Evolutionary conservation across 2,888 invertebrate species (phyloP).

Genomic region (Eudasyphora cyanicolor): DNA sequence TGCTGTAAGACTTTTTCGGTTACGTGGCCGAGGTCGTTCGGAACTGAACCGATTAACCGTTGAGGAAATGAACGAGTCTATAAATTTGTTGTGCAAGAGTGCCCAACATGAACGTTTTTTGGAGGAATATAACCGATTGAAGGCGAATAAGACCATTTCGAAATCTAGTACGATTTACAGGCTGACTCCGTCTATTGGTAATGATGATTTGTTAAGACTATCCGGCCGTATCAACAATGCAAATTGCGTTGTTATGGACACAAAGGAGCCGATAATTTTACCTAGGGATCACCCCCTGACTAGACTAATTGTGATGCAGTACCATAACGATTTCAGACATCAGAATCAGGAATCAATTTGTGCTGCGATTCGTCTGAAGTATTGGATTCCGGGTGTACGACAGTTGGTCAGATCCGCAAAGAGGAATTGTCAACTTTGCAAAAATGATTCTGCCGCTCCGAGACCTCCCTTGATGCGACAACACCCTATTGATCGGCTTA

Average conservation of each 20-base stretch:
- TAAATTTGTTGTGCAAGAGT: conserved; percentile 32
- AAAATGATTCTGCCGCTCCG: conserved; percentile 40
- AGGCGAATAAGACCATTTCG: not conserved
- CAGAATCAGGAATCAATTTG: no score
- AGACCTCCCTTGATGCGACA: conserved; percentile 66
- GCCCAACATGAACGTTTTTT: not conserved
- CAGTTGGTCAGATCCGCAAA: conserved; percentile 39
- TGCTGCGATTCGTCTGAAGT: conserved; percentile 25
- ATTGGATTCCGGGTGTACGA: conserved; percentile 51
- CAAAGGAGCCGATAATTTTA: not conserved
- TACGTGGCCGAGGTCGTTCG: not conserved
- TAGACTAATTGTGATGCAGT: conserved; percentile 9
- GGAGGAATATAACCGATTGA: conserved; percentile 17
- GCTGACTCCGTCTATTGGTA: conserved; percentile 27
- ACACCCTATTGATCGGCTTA: conserved; percentile 55
- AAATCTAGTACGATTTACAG: conserved; percentile 23
- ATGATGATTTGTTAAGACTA: conserved; percentile 29
- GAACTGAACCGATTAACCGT: not conserved
- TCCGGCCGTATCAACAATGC: conserved; percentile 42
- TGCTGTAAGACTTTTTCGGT: conserved; percentile 10
- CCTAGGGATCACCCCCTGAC: not conserved
- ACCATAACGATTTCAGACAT: conserved; percentile 8
- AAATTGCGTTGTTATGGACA: not conserved
- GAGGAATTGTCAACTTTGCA: conserved; percentile 45
- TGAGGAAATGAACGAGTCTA: conserved; percentile 27